Conservation (phyloP, 2,888 invertebrate genomes). For the Polyploca ridens region DNA sequence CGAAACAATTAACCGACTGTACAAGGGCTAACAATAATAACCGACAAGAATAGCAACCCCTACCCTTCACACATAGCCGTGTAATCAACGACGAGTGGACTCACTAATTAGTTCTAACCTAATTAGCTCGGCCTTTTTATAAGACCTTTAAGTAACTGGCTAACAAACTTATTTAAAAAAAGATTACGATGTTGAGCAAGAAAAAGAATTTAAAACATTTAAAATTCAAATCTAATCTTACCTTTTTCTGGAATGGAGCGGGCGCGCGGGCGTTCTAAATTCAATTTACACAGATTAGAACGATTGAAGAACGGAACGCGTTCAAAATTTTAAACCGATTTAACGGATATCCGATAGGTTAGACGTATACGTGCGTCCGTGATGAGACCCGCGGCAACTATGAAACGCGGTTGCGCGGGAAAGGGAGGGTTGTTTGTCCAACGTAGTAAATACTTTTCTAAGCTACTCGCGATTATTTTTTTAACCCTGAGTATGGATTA, state of each 20-base stretch:
- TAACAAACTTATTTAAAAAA: neutral
- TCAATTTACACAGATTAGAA: conserved; percentile 47
- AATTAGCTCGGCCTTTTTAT: conserved; percentile 61
- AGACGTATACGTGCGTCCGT: conserved; percentile 52
- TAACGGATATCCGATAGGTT: conserved; percentile 30
- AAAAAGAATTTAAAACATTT: conserved; percentile 9
- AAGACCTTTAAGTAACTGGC: neutral
- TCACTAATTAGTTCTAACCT: conserved; percentile 76
- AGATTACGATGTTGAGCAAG: neutral
- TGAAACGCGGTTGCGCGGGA: conserved; percentile 47
- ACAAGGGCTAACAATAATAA: conserved; percentile 19
- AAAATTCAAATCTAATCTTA: conserved; percentile 28
- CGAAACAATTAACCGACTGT: conserved; percentile 6
- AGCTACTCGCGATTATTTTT: conserved; percentile 19
- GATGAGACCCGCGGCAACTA: conserved; percentile 53
- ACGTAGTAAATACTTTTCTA: conserved; percentile 22
- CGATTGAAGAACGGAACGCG: conserved; percentile 31
- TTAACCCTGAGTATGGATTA: conserved; percentile 22
- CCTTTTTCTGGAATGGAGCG: conserved; percentile 23
- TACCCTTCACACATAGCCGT: conserved; percentile 37
- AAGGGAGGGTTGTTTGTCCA: conserved; percentile 27
- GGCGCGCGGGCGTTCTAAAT: conserved; percentile 37
- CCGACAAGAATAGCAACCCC: conserved; percentile 36
- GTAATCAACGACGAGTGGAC: conserved; percentile 56
- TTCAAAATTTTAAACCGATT: conserved; percentile 33